Conservation (phyloP, 1,140 invertebrate species). For the Panagrolaimus sp. region DNA sequence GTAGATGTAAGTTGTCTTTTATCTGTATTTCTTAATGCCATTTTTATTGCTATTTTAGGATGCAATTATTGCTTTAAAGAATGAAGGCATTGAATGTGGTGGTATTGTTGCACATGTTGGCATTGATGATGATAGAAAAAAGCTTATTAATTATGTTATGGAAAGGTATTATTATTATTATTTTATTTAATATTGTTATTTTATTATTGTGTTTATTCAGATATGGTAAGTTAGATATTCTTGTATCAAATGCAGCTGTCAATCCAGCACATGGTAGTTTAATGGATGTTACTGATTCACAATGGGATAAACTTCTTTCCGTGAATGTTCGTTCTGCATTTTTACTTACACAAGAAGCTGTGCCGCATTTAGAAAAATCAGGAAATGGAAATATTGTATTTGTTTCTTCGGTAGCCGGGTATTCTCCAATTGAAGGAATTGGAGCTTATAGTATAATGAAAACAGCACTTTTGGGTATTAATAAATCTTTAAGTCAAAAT, state of each 20-base stretch:
- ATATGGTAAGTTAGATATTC: constrained; percentile 77
- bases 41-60: constrained; percentile 39
- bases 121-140: constrained; percentile 71
- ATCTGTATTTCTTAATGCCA: constrained; percentile 6
- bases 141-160: constrained; percentile 66
- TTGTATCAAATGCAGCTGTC: constrained; percentile 80
- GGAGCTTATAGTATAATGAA: constrained; percentile 89
- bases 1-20: constrained; percentile 36
- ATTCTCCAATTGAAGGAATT: constrained; percentile 74
- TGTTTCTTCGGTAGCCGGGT: constrained; percentile 76
- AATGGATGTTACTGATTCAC: constrained; percentile 65
- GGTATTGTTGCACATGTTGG: constrained; percentile 75
- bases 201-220: constrained; percentile 18
- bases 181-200: too few relatives aligned
- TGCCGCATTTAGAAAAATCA: constrained; percentile 73
- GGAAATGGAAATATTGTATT: constrained; percentile 53
- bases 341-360: constrained; percentile 76
- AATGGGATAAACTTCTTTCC: constrained; percentile 70
- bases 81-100: constrained; percentile 66
- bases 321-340: constrained; percentile 65
- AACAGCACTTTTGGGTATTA: constrained; percentile 79
- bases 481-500: constrained; percentile 70
- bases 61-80: constrained; percentile 59
- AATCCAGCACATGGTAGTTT: constrained; percentile 76
- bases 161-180: constrained; percentile 29